These are phyloP conservation scores for Patella caerulea DNA, from an alignment of 2,888 invertebrate genomes.

Conservation along the genomic window DNA sequence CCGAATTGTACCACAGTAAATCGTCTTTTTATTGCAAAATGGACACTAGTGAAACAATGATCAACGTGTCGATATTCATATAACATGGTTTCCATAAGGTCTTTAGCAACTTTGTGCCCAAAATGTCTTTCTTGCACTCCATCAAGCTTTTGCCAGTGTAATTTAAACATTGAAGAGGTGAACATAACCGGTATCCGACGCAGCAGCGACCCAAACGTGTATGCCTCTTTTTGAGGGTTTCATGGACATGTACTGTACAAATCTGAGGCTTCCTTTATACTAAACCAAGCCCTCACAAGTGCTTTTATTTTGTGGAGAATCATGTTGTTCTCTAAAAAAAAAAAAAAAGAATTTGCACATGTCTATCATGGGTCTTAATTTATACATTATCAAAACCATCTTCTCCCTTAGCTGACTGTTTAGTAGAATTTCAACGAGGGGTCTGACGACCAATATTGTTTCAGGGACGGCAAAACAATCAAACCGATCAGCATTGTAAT, in stretches of 20 bases:
- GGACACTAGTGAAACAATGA: background rate
- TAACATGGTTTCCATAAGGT: background rate
- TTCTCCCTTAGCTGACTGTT: background rate
- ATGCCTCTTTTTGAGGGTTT: constrained; percentile 15
- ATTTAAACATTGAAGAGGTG: background rate
- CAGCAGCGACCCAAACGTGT: constrained; percentile 11
- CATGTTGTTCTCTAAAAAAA: background rate
- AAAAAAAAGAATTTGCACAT: background rate
- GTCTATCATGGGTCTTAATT: background rate
- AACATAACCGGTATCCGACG: background rate
- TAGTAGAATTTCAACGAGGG: background rate
- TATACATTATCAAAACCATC: background rate
- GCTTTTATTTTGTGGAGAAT: background rate
- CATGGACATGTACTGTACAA: constrained; percentile 11
- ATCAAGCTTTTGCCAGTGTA: background rate
- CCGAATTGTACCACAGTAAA: background rate
- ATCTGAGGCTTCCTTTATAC: background rate
- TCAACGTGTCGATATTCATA: background rate
- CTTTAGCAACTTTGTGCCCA: background rate
- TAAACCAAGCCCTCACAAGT: background rate
- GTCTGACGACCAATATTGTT: background rate
- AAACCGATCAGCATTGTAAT: background rate
- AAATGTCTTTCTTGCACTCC: background rate
- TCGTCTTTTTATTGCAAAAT: background rate
- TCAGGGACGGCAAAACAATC: background rate